Conservation (phyloP, 2,888 invertebrate species). For the Calameuta idolon region DNA sequence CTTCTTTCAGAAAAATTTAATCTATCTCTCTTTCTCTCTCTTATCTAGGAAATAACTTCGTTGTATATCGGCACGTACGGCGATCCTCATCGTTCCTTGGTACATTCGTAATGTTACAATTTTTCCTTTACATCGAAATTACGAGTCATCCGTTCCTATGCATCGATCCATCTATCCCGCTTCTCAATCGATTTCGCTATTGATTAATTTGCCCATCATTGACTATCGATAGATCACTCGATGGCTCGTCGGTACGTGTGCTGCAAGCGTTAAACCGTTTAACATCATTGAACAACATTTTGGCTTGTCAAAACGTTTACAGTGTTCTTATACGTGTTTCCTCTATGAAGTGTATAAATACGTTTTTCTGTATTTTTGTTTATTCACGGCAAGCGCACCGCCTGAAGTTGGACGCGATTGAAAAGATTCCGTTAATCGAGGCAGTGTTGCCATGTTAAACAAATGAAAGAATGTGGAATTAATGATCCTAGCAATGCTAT, state of each 20-base stretch:
- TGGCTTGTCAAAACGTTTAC: constrained; percentile 61
- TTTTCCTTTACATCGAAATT: not conserved
- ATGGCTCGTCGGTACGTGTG: constrained; percentile 16
- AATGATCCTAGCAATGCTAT: no score
- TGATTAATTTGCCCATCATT: not conserved
- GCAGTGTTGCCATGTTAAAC: no score
- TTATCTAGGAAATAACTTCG: not conserved
- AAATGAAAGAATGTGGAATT: no score
- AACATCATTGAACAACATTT: constrained; percentile 61
- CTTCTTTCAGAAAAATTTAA: no score
- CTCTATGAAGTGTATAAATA: constrained; percentile 40
- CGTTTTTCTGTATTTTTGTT: constrained; percentile 25
- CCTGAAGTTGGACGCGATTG: no score
- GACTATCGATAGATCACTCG: not conserved
- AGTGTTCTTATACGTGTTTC: constrained; percentile 46
- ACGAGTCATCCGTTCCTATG: not conserved
- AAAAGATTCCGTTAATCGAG: no score
- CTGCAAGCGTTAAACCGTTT: constrained; percentile 28
- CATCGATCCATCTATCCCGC: no score
- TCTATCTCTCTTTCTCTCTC: no score
- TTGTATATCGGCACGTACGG: not conserved
- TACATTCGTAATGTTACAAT: not conserved
- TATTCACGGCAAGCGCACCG: no score
- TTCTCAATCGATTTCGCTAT: no score
- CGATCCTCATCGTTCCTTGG: not conserved